Base-by-base conservation (phyloP, 2,888 invertebrate genomes). In the Pristionchus japonicus region DNA sequence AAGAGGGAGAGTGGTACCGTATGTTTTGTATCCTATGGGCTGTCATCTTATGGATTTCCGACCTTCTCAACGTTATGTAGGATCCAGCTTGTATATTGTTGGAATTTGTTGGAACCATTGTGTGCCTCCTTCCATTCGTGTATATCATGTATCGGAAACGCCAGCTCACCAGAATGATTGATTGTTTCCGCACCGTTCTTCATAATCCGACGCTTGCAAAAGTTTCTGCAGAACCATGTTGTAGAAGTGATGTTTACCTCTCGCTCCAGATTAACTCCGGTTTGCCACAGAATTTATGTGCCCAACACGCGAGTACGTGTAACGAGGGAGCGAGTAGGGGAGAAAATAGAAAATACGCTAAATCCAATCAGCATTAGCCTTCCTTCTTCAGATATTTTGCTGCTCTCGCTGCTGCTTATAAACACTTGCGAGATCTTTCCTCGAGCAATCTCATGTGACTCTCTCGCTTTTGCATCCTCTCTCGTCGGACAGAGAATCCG, bases 321-420 rank as follows among this genome's bases (percentile, higher is more conserved):
- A 70, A 37, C 37, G 37, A 23, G 17, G 15, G 70, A 40, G 37
- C 20, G 20, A 15, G 37, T 4, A 37, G 70, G 2, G 37, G 23
- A 57, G 57, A 70, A 37, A 70, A 37, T 37, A 37, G 70, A 20
- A 31, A 70, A 37, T 23, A 37, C 31, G 37, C 31, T 9, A 70
- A 70, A 40, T 70, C 20, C 70, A 70, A 70, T 70, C 70, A 70
- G 70, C 70, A 70, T 70, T 70, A 70, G 70, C 70, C 70, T 64
- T n/a, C 34, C 61, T 3, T 23, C 20, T 17, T 3, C 31, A 17
- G 70, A 70, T 70, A 70, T 70, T 37, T 70, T 37, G 17, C 23
- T 23, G 49, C 49, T 49, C 20, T 49, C 49, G n/a, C n/a, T 49
- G 57, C 57, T 23, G 57, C 70, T 37, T 64, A 20, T 31, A 37